A percentile compares a stretch with the other conserved stretches of the same genome.
These are phyloP conservation scores for Cantharis rufa DNA, from an alignment of 2,888 invertebrate genomes.

Conservation along the genomic window DNA sequence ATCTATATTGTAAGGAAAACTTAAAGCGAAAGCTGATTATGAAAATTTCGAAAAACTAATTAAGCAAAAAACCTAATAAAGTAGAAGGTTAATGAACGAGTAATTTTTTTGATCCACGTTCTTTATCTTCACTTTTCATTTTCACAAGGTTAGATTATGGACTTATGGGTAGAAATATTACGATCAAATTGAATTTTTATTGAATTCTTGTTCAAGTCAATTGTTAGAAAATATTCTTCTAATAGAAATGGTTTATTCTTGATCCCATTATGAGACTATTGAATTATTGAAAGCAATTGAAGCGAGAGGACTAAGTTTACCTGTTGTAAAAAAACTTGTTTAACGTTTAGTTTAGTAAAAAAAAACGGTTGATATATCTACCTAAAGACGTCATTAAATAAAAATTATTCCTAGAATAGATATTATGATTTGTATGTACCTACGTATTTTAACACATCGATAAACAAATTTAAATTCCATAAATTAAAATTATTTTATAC, in stretches of 20 bases:
- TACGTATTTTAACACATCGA: background rate
- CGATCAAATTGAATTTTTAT: background rate
- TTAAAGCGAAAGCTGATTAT: too few species aligned
- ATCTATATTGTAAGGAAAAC: too few species aligned
- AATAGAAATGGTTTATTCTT: too few species aligned
- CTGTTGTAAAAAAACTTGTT: background rate
- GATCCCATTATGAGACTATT: background rate
- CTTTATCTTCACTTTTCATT: background rate
- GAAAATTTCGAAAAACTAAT: too few species aligned
- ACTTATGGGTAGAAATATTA: background rate
- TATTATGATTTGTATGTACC: background rate
- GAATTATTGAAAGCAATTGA: background rate
- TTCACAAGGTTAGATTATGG: background rate
- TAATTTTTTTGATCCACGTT: background rate
- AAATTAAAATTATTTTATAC: background rate
- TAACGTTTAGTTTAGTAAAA: background rate
- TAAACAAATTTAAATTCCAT: background rate
- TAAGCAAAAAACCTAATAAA: background rate
- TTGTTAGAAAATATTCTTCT: background rate
- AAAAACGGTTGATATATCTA: background rate
- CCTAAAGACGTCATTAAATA: background rate
- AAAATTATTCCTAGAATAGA: background rate
- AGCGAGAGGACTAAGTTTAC: background rate
- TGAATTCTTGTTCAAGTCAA: background rate
- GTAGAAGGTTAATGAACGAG: background rate